Base-by-base conservation (phyloP, 23 tunicate species). In the Aplidium turbinatum region DNA sequence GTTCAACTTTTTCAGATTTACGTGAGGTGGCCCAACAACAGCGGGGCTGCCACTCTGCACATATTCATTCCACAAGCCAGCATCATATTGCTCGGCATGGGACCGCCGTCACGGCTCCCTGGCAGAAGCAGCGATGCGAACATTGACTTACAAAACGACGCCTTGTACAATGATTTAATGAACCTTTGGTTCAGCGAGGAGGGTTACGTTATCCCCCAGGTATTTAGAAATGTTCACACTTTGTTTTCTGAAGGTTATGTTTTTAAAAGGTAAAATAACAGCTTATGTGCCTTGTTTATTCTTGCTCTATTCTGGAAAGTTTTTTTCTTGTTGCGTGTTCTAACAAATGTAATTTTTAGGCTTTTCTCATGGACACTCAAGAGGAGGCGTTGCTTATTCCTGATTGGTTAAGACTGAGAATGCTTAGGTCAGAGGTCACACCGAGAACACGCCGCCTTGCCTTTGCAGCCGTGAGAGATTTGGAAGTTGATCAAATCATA, bases 331-430 rank as follows among this genome's bases (percentile, higher is more conserved):
- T n/a, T n/a, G n/a, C n/a, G n/a, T n/a, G n/a, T n/a, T n/a, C n/a
- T n/a, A n/a, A n/a, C n/a, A n/a, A n/a, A n/a, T n/a, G n/a, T n/a
- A n/a, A 36, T 4, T 65, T 78, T 33, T 38, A 81, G 86, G 96
- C 85, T 31, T 89, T 21, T 64, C 51, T 77, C 22, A 72, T 89
- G 89, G 96, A 82, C 52, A 89, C 89, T 1, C 96, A 82, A 78
- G 96, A 89, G 35, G 89, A 82, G 71, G 89, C 89, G 0, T 23
- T 77, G 31, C 85, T 89, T 4, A 56, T 82, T 26, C 89, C 96
- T 61, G 96, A 89, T 71, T 82, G 89, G 89, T 28, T 82, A 35
- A 79, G 79, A 40, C 63, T 76, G 5, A 58, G 79, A 27, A 68
- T 89, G 77, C 45, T 89, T 38, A 79, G 76, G 65, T 81, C 88